Evolutionary conservation across 2,113 vertebrate genomes (phyloP).

Genomic region (Cisticola juncidis): DNA sequence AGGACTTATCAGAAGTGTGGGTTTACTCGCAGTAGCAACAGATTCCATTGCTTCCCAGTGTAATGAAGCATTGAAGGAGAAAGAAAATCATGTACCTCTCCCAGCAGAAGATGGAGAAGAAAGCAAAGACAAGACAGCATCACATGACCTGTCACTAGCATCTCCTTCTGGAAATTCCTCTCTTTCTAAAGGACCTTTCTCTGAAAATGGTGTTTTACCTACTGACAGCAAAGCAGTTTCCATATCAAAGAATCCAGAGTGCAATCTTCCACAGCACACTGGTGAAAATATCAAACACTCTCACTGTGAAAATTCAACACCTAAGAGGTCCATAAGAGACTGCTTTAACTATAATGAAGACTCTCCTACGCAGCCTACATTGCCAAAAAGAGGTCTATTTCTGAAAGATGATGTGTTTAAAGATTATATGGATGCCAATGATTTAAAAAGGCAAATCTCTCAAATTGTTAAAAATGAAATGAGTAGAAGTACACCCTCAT

Average conservation of each 20-base stretch:
- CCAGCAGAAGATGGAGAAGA: constrained; percentile 35
- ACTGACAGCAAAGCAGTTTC: neutral
- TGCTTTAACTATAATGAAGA: constrained; percentile 82
- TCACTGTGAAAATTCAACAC: constrained; percentile 76
- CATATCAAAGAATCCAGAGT: constrained; percentile 15
- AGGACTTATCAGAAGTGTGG: constrained; percentile 83
- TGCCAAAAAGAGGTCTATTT: constrained; percentile 87
- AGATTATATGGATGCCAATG: constrained; percentile 45
- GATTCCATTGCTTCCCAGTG: constrained; percentile 66
- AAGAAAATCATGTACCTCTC: constrained; percentile 5
- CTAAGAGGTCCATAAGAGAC: constrained; percentile 84
- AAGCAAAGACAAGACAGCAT: neutral
- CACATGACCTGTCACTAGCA: neutral
- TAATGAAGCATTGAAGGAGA: constrained; percentile 58
- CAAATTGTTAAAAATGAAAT: constrained; percentile 81
- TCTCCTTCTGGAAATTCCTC: neutral
- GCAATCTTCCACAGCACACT: constrained; percentile 43
- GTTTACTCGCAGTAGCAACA: constrained; percentile 78
- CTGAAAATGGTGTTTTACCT: constrained; percentile 14
- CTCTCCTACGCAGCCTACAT: constrained; percentile 86
- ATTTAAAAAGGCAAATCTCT: constrained; percentile 51
- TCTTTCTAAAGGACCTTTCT: constrained; percentile 8
- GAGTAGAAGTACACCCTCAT: constrained; percentile 85
- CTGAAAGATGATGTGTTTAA: constrained; percentile 73
- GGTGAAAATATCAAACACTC: constrained; percentile 49